A percentile compares a stretch with the other conserved stretches of the same genome.
Evolutionary conservation across 1,140 invertebrate species (phyloP).

Genomic region (Drosophila cardini): DNA sequence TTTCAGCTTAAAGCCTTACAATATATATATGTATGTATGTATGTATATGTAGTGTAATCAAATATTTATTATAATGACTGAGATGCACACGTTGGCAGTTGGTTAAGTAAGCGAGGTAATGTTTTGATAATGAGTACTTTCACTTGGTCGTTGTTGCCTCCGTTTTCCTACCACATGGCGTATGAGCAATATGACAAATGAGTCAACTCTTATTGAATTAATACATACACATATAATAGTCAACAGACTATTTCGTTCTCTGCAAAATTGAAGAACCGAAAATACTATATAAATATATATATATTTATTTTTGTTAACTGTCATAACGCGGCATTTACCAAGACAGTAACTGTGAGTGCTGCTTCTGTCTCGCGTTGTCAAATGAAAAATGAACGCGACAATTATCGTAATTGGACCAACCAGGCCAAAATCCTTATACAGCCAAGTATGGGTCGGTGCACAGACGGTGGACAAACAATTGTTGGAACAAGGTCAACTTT

Average conservation of each 20-base stretch:
- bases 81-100: conserved; percentile 13
- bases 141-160: conserved; percentile 64
- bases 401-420: conserved; percentile 75
- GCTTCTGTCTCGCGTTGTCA: conserved; percentile 65
- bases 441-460: background rate
- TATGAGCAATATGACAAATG: conserved; percentile 72
- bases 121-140: conserved; percentile 76
- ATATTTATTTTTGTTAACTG: conserved; percentile 46
- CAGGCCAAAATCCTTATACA: conserved; percentile 31
- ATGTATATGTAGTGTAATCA: conserved; percentile 49
- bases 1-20: conserved; percentile 57
- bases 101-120: conserved; percentile 52
- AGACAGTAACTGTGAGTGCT: conserved; percentile 53
- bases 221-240: conserved; percentile 56
- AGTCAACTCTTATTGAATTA: conserved; percentile 74
- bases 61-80: conserved; percentile 76
- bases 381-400: conserved; percentile 81
- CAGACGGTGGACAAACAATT: background rate
- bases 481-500: background rate
- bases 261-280: background rate
- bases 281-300: conserved; percentile 3
- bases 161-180: conserved; percentile 61
- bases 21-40: conserved; percentile 45
- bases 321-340: conserved; percentile 59
- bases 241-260: background rate